Conservation (phyloP, 1,140 invertebrate species). For the Amyelois transitella region DNA sequence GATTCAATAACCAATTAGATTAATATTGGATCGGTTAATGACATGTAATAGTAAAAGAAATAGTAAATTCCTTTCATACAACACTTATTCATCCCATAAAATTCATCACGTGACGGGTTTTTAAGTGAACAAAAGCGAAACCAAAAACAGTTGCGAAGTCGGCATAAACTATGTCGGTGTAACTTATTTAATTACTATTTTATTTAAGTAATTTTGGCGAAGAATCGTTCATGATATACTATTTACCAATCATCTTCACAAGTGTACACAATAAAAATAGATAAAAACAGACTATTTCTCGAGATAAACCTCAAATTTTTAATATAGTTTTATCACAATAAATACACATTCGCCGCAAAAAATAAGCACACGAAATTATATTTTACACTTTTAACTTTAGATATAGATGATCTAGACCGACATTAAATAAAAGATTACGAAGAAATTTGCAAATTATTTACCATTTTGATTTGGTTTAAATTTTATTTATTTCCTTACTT, state of each 20-base stretch:
- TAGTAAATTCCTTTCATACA: neutral
- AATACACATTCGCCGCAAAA: conserved; percentile 17
- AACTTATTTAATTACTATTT: no score
- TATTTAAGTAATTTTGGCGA: neutral
- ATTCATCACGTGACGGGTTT: neutral
- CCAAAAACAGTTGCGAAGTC: conserved; percentile 17
- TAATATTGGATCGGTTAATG: neutral
- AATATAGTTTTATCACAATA: conserved; percentile 21
- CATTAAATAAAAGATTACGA: conserved; percentile 19
- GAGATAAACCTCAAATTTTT: conserved; percentile 15
- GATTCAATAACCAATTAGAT: neutral
- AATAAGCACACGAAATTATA: conserved; percentile 17
- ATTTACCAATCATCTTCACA: neutral
- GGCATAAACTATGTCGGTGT: no score
- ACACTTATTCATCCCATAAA: neutral
- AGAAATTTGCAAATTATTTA: conserved; percentile 50
- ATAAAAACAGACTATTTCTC: neutral
- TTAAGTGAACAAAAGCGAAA: conserved; percentile 1
- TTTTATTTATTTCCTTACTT: no score
- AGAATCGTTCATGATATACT: neutral
- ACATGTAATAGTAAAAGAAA: neutral
- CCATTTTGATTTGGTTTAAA: conserved; percentile 61
- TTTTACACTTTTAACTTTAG: neutral
- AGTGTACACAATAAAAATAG: neutral
- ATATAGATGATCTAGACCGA: neutral